These are phyloP conservation scores for Hoplodrina ambigua DNA, from an alignment of 2,888 invertebrate genomes.

Conservation along the genomic window DNA sequence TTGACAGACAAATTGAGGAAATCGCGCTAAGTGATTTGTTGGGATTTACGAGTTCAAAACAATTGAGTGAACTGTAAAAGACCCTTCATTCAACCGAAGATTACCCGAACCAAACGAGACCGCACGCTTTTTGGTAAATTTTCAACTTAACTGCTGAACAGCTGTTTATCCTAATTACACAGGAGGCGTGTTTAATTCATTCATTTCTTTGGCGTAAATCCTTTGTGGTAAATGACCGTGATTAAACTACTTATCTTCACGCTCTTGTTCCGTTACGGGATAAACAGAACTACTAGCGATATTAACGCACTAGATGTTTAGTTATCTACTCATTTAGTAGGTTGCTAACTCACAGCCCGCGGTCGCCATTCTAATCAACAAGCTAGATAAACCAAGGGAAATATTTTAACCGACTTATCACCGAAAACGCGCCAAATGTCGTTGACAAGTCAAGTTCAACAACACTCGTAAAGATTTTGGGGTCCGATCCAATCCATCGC, in stretches of 20 bases:
- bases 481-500: conserved; percentile 38
- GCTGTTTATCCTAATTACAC: conserved; percentile 54
- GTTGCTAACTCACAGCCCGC: conserved; percentile 1
- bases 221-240: conserved; percentile 28
- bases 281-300: conserved; percentile 14
- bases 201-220: conserved; percentile 36
- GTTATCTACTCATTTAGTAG: conserved; percentile 3
- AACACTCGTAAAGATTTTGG: conserved; percentile 35
- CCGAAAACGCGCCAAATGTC: conserved; percentile 31
- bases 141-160: conserved; percentile 37
- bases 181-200: conserved; percentile 41
- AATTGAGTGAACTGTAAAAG: conserved; percentile 57
- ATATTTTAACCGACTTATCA: conserved; percentile 21
- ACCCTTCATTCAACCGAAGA: conserved; percentile 54
- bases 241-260: conserved; percentile 33
- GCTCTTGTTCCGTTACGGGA: conserved; percentile 22
- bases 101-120: conserved; percentile 36
- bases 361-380: conserved; percentile 6
- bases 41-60: conserved; percentile 57
- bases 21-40: conserved; percentile 59
- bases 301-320: conserved; percentile 1
- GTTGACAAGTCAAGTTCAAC: conserved; percentile 50
- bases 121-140: conserved; percentile 47
- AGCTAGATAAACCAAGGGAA: conserved; percentile 3
- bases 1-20: conserved; percentile 62